phyloP scores from a whole-genome alignment of 2,113 vertebrate species.

The Anolis carolinensis region DNA sequence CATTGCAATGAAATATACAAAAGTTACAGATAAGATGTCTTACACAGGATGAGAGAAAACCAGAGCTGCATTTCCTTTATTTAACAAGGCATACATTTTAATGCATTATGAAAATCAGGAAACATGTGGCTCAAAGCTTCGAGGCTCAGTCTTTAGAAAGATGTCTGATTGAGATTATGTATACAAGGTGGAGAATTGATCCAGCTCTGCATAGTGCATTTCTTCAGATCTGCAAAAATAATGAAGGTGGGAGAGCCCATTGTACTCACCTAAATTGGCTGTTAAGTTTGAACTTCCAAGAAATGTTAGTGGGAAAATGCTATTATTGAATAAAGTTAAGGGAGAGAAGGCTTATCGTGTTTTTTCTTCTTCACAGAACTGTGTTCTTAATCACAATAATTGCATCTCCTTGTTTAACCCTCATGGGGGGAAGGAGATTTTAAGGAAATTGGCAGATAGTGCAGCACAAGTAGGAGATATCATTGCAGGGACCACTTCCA shows the following conservation, averaged over 20 bases:
- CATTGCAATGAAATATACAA: neutral
- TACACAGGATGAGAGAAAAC: neutral
- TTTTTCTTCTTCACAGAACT: neutral
- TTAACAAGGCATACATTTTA: neutral
- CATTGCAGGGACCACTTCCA: too few relatives aligned
- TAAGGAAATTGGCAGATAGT: too few relatives aligned
- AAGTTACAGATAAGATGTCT: neutral
- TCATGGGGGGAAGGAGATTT: too few relatives aligned
- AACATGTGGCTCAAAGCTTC: neutral
- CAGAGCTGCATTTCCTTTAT: too few relatives aligned
- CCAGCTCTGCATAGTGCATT: neutral
- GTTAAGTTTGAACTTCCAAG: neutral
- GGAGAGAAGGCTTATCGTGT: neutral
- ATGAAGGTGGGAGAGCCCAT: neutral
- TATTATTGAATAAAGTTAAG: neutral
- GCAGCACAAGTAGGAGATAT: too few relatives aligned
- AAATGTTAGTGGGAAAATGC: neutral
- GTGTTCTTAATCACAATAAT: neutral
- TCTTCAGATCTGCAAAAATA: neutral
- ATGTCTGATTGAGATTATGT: neutral
- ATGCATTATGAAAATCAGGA: neutral
- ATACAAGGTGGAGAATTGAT: neutral
- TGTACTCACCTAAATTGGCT: neutral
- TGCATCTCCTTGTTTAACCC: neutral
- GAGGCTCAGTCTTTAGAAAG: neutral